Conservation (phyloP, 2,888 invertebrate species). For the Plebejus argus region DNA sequence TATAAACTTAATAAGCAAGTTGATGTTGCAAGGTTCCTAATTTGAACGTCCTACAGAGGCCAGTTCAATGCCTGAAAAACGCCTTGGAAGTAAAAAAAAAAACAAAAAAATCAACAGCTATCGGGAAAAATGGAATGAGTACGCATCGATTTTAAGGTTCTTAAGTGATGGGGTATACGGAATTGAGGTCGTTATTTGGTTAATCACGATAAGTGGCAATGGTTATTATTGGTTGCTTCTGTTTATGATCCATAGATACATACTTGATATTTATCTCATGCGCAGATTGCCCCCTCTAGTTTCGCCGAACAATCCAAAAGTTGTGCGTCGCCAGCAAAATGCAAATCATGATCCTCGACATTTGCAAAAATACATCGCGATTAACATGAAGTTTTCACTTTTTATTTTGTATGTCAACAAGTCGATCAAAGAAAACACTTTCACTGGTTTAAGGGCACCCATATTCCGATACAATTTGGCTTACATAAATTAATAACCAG, state of each 20-base stretch:
- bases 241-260: no score
- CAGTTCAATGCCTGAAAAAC: not conserved
- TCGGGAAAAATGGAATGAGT: not conserved
- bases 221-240: no score
- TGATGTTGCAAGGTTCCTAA: not conserved
- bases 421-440: slow-evolving; percentile 9
- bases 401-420: not conserved
- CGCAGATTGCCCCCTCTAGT: no score
- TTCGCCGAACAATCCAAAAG: no score
- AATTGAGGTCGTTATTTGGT: no score
- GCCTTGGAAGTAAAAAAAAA: not conserved
- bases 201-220: no score
- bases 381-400: not conserved
- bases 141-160: no score
- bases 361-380: not conserved
- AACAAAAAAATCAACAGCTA: not conserved
- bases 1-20: not conserved
- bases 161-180: no score
- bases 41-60: not conserved
- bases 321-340: not conserved
- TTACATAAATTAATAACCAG: slow-evolving; percentile 30
- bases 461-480: slow-evolving; percentile 24
- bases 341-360: not conserved
- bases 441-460: slow-evolving; percentile 29
- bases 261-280: no score